phyloP scores from a whole-genome alignment of 1,140 invertebrate genomes.

The Cydia amplana region DNA sequence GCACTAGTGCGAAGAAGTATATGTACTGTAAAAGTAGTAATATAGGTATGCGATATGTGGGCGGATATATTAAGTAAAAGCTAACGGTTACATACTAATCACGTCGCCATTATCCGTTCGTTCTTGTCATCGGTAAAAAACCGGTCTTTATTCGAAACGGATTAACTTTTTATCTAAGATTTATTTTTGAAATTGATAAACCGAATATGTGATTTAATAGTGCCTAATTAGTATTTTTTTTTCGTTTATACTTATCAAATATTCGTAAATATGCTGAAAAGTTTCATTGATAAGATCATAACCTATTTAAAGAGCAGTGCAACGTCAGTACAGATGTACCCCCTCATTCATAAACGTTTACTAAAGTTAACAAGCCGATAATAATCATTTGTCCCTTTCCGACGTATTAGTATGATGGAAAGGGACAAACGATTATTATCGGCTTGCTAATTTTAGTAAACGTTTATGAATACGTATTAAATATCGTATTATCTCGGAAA shows the following conservation, averaged over 20 bases:
- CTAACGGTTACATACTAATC: conserved; percentile 25
- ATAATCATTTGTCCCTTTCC: too few species aligned
- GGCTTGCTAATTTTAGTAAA: too few species aligned
- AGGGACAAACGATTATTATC: too few species aligned
- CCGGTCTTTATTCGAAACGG: conserved; percentile 16
- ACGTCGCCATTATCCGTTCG: conserved; percentile 21
- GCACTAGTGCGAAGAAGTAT: too few species aligned
- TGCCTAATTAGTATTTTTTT: conserved; percentile 18
- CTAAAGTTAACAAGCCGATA: too few species aligned
- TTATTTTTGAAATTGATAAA: conserved; percentile 9
- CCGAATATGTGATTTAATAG: not conserved
- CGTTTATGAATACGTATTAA: too few species aligned
- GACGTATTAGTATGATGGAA: too few species aligned
- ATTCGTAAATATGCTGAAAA: not conserved
- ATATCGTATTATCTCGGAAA: too few species aligned
- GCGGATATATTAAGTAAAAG: conserved; percentile 24
- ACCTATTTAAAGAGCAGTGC: not conserved
- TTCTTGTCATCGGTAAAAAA: conserved; percentile 26
- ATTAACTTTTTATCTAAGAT: conserved; percentile 22
- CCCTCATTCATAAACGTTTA: too few species aligned
- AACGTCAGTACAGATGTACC: too few species aligned
- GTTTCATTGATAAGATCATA: not conserved
- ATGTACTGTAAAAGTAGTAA: too few species aligned
- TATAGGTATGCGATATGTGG: not conserved
- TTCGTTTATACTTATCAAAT: not conserved